phyloP scores from a whole-genome alignment of 2,113 vertebrate species.

The Pseudopodoces humilis region DNA sequence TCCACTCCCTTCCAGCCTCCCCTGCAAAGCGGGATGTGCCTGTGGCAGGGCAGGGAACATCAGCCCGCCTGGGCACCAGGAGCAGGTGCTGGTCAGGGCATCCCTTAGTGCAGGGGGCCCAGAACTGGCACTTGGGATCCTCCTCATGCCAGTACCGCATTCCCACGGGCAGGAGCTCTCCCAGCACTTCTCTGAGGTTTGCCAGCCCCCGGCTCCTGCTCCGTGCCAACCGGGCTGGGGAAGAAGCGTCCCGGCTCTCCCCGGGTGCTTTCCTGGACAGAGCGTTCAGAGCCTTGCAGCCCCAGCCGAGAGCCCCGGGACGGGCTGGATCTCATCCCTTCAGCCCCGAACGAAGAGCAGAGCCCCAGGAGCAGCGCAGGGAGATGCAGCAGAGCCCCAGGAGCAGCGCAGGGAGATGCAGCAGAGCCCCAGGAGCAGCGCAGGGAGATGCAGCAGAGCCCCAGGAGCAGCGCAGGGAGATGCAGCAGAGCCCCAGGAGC shows the following conservation, averaged over 20 bases:
- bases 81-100: rapidly evolving
- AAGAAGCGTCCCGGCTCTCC: rapidly evolving
- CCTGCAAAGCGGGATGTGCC: background rate
- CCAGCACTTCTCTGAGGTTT: rapidly evolving
- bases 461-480: too few species aligned
- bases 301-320: background rate
- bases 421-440: background rate
- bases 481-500: too few species aligned
- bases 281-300: rapidly evolving
- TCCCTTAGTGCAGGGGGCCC: background rate
- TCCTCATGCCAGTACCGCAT: rapidly evolving
- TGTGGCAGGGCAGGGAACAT: background rate
- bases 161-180: rapidly evolving
- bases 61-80: background rate
- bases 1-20: background rate
- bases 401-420: background rate
- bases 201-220: background rate
- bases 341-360: background rate
- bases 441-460: too few species aligned
- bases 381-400: background rate
- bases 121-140: background rate
- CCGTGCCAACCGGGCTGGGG: rapidly evolving
- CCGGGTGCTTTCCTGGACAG: background rate
- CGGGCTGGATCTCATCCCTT: background rate
- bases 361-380: rapidly evolving